Evolutionary conservation across 35 echinoderm and acorn worm species (phyloP).

Genomic region (Strongylocentrotus purpuratus): DNA sequence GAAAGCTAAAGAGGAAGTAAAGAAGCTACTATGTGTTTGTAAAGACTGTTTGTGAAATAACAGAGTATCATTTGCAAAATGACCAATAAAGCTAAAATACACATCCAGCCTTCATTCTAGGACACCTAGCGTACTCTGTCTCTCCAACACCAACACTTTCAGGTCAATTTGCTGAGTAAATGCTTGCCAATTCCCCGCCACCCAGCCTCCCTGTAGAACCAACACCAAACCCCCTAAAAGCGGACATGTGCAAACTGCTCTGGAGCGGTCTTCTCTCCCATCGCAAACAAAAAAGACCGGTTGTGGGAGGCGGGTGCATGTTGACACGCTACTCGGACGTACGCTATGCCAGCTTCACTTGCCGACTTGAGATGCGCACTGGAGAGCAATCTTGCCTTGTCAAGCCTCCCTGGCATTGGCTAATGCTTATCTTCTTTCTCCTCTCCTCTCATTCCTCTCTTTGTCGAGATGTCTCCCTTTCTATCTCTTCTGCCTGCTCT

Average conservation of each 20-base stretch:
- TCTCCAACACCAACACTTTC: conserved; percentile 5
- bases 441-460: neutral
- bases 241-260: conserved; percentile 33
- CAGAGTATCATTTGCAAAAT: conserved; percentile 29
- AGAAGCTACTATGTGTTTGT: neutral
- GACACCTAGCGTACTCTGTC: neutral
- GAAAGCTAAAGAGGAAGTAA: neutral
- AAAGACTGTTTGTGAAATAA: conserved; percentile 12
- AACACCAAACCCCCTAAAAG: conserved; percentile 26
- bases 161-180: conserved; percentile 56
- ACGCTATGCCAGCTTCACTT: conserved; percentile 31
- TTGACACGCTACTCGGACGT: conserved; percentile 44
- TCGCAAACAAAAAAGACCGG: conserved; percentile 23
- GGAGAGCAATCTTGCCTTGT: conserved; percentile 48
- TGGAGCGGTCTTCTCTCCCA: conserved; percentile 23
- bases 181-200: conserved; percentile 29
- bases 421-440: neutral
- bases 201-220: conserved; percentile 25
- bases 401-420: conserved; percentile 33
- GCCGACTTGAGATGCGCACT: conserved; percentile 40
- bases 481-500: conserved; percentile 40
- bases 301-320: conserved; percentile 20
- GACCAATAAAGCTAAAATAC: conserved; percentile 35
- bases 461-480: neutral
- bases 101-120: conserved; percentile 1